Evolutionary conservation across 2,797 vertebrate genomes (phyloP).

Genomic region (Malurus leucopterus): DNA sequence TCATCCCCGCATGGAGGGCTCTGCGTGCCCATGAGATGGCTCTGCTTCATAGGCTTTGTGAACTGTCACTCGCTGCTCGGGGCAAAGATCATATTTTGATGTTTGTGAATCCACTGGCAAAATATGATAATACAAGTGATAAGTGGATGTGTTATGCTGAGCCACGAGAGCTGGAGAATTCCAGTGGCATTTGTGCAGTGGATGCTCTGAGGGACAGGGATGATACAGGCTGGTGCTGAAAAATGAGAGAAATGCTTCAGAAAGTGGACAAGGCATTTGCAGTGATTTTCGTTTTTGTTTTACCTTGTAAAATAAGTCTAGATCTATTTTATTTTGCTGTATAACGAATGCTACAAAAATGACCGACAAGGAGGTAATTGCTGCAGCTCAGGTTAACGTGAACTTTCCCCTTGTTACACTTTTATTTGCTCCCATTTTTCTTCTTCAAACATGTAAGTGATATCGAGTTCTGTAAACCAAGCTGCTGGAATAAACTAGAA

Average conservation of each 20-base stretch:
- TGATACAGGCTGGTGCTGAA: not conserved
- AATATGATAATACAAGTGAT: not conserved
- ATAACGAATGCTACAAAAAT: not conserved
- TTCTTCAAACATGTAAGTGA: slow-evolving; percentile 43
- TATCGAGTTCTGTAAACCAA: slow-evolving; percentile 52
- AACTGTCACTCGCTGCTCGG: not conserved
- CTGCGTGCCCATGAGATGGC: not conserved
- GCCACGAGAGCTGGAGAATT: not conserved
- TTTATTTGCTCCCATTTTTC: slow-evolving; percentile 33
- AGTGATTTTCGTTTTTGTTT: not conserved
- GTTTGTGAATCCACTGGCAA: not conserved
- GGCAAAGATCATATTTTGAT: not conserved
- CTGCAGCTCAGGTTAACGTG: not conserved
- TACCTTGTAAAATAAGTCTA: not conserved
- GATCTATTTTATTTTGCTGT: not conserved
- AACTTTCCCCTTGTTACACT: slow-evolving; percentile 6
- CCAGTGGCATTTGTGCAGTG: not conserved
- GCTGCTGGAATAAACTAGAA: slow-evolving; percentile 47
- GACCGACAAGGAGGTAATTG: not conserved
- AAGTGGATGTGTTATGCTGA: not conserved
- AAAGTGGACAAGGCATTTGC: not conserved
- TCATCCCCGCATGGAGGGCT: not conserved
- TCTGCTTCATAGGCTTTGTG: not conserved
- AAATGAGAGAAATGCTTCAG: not conserved
- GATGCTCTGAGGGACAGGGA: not conserved